Evolutionary conservation across 2,113 vertebrate genomes (phyloP).

Genomic region (Megaceryle maxima): DNA sequence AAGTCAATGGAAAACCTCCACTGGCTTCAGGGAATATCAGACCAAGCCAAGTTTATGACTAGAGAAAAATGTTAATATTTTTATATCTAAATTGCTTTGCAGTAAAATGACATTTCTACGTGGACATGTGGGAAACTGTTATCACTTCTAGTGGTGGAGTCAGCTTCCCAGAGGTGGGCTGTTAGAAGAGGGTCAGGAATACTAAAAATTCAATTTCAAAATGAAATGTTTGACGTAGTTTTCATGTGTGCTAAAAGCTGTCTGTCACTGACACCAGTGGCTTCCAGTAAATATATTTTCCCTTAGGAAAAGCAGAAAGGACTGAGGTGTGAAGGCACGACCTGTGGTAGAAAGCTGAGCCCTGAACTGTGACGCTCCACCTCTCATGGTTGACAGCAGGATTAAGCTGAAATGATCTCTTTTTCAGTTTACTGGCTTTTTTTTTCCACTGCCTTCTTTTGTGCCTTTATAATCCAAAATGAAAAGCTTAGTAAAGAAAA

Average conservation of each 20-base stretch:
- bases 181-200: not conserved
- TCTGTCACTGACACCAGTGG: not conserved
- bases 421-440: not conserved
- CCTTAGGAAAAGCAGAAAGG: not conserved
- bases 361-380: not conserved
- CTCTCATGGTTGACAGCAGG: not conserved
- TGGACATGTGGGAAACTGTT: not conserved
- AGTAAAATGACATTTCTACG: not conserved
- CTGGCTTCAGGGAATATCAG: not conserved
- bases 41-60: not conserved
- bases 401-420: constrained; percentile 1
- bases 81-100: not conserved
- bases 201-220: not conserved
- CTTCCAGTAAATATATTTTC: not conserved
- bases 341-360: not conserved
- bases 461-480: not conserved
- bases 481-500: constrained; percentile 12
- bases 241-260: not conserved
- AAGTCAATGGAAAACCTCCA: not conserved
- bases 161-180: not conserved
- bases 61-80: not conserved
- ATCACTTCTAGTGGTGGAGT: not conserved
- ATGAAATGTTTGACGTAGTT: not conserved
- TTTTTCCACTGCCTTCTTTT: not conserved
- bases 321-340: not conserved